Evolutionary conservation across 2,113 vertebrate species (phyloP).

Genomic region (Choloepus hoffmanni): DNA sequence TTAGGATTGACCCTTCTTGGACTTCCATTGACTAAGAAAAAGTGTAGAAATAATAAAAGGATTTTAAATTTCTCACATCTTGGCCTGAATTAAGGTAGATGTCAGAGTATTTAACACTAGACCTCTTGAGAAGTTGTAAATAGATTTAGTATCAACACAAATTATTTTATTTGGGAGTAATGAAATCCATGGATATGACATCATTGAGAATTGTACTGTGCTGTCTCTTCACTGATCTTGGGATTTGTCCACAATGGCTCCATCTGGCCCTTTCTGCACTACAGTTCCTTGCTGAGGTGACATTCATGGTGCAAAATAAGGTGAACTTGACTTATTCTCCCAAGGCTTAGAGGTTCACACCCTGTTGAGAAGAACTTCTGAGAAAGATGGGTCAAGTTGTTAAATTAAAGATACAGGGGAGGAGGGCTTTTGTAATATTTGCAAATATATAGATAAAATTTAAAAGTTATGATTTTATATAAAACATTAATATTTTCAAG

Average conservation of each 20-base stretch:
- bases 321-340: not conserved
- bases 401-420: not conserved
- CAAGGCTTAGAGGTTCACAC: not conserved
- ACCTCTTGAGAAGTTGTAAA: not conserved
- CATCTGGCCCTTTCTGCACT: not conserved
- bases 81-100: conserved; percentile 30
- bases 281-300: not conserved
- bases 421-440: not conserved
- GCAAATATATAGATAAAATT: not conserved
- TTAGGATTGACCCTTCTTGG: not conserved
- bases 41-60: not conserved
- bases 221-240: not conserved
- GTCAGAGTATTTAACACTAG: not conserved
- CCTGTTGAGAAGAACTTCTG: not conserved
- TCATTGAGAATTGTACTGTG: not conserved
- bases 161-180: conserved; percentile 8
- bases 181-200: not conserved
- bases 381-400: not conserved
- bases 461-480: not conserved
- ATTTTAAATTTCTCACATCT: not conserved
- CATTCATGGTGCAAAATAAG: not conserved
- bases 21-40: not conserved
- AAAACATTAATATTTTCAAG: not conserved
- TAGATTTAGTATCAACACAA: conserved; percentile 27
- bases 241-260: not conserved